Percentiles rank a stretch among this genome's conserved stretches.
phyloP scores from a whole-genome alignment of 2,113 vertebrate genomes.

The Pelobates fuscus region DNA sequence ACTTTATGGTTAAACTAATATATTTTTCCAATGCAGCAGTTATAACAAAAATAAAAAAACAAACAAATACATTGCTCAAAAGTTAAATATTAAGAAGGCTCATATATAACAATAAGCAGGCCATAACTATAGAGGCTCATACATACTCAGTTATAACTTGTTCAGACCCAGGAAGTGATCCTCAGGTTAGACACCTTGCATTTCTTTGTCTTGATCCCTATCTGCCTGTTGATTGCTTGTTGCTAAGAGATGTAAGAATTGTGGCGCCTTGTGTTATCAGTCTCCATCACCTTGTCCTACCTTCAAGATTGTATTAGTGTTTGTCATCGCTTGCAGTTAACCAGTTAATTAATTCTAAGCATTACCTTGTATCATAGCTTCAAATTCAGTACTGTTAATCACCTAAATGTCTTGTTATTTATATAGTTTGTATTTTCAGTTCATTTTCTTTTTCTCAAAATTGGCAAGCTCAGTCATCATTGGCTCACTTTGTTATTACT shows the following conservation, averaged over 20 bases:
- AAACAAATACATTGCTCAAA: too few species aligned
- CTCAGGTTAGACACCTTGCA: conserved; percentile 56
- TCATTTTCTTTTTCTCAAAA: too few species aligned
- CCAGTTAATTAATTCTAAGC: not conserved
- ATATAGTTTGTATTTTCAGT: too few species aligned
- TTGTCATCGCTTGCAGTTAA: conserved; percentile 52
- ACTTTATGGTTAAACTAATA: too few species aligned
- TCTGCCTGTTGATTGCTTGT: conserved; percentile 72
- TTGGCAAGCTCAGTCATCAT: too few species aligned
- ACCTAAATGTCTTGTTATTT: too few species aligned
- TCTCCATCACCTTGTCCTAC: conserved; percentile 76
- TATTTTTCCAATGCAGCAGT: too few species aligned
- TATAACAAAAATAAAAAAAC: too few species aligned
- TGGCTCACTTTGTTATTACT: too few species aligned
- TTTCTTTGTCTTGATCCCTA: conserved; percentile 75
- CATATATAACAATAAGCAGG: conserved; percentile 14
- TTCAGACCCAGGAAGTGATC: conserved; percentile 67
- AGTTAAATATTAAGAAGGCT: too few species aligned
- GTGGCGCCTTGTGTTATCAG: conserved; percentile 80
- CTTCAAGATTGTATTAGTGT: conserved; percentile 62
- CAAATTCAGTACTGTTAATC: too few species aligned
- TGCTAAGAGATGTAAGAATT: conserved; percentile 70
- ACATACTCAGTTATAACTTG: conserved; percentile 59
- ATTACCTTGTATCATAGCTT: not conserved
- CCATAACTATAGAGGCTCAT: conserved; percentile 50